Percentiles rank a stretch among this genome's conserved stretches.
Evolutionary conservation across 2,113 vertebrate species (phyloP).

Genomic region (Micromys minutus): DNA sequence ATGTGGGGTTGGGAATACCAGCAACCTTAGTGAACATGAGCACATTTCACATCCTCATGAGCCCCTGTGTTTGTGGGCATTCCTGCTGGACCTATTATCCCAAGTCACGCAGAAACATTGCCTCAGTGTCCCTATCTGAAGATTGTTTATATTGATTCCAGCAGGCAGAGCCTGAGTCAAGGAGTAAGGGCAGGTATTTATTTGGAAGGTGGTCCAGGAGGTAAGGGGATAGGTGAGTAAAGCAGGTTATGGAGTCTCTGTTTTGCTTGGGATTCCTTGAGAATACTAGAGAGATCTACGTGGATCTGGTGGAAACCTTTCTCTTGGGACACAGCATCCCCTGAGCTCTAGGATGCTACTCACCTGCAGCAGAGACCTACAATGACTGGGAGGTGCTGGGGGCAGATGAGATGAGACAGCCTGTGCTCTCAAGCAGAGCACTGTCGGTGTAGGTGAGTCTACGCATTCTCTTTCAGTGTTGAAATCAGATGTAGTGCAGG

Average conservation of each 20-base stretch:
- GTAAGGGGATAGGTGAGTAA: background rate
- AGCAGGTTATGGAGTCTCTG: background rate
- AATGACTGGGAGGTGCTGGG: background rate
- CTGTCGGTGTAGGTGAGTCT: no score
- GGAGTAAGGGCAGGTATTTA: background rate
- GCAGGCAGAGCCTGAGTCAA: background rate
- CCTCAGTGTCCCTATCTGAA: background rate
- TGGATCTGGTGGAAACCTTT: background rate
- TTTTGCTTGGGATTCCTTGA: background rate
- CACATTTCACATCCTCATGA: background rate
- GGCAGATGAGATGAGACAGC: background rate
- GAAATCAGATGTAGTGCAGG: background rate
- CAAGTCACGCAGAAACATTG: background rate
- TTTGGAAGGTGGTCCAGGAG: background rate
- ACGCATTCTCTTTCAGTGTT: background rate
- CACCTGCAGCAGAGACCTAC: background rate
- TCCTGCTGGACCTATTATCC: background rate
- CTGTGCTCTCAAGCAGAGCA: background rate
- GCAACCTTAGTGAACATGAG: background rate
- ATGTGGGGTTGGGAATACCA: rapidly evolving
- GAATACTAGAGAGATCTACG: background rate
- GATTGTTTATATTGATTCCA: background rate
- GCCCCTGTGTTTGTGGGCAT: background rate
- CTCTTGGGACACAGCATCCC: background rate
- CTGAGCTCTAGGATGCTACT: background rate